Evolutionary conservation across 2,113 vertebrate species (phyloP).

Genomic region (Vireo altiloquus): DNA sequence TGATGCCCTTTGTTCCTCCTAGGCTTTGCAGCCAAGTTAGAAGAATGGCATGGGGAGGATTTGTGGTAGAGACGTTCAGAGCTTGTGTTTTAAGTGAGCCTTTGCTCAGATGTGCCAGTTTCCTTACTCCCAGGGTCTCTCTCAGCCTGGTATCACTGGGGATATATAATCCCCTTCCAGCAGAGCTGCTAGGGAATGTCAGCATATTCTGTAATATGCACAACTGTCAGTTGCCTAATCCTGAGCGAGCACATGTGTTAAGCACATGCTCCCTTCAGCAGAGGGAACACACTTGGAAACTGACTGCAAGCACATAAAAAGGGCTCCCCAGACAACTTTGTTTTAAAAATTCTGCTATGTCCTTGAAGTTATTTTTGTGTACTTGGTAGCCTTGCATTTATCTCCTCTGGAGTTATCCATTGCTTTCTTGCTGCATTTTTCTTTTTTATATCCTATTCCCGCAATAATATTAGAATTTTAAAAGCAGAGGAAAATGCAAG

Average conservation of each 20-base stretch:
- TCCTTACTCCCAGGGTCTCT: slow-evolving; percentile 51
- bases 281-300: slow-evolving; percentile 8
- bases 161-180: slow-evolving; percentile 5
- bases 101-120: background rate
- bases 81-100: slow-evolving; percentile 30
- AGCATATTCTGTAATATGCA: background rate
- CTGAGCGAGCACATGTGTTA: slow-evolving; percentile 48
- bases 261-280: slow-evolving; percentile 35
- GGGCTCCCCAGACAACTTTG: background rate
- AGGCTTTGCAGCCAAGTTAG: background rate
- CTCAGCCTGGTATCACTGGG: slow-evolving; percentile 19
- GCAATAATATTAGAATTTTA: background rate
- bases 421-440: background rate
- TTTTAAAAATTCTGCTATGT: slow-evolving; percentile 5
- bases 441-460: background rate
- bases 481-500: background rate
- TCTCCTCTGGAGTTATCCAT: background rate
- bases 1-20: background rate
- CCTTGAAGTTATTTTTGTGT: background rate
- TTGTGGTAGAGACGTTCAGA: background rate
- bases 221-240: slow-evolving; percentile 50
- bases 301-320: background rate
- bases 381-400: background rate
- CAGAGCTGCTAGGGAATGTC: slow-evolving; percentile 16
- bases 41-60: background rate